These are phyloP conservation scores for Lagenorhynchus albirostris DNA, from an alignment of 2,113 vertebrate species.

Conservation along the genomic window DNA sequence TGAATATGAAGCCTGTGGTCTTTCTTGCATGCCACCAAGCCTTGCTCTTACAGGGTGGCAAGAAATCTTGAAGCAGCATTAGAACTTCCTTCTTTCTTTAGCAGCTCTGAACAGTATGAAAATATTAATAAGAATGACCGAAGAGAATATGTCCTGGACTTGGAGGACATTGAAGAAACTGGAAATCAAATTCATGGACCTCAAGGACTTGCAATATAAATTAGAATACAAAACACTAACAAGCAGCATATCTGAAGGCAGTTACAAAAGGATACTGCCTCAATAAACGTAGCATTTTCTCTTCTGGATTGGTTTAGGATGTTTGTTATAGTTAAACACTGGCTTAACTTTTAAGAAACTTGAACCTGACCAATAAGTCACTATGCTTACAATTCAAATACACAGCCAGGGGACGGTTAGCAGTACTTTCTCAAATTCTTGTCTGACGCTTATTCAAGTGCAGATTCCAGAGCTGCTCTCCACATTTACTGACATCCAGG, in stretches of 20 bases:
- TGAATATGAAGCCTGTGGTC: neutral
- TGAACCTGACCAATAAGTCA: neutral
- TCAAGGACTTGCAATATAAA: neutral
- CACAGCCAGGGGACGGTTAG: neutral
- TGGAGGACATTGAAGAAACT: neutral
- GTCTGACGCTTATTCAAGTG: neutral
- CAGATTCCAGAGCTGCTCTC: neutral
- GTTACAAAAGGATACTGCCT: neutral
- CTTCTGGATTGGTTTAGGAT: neutral
- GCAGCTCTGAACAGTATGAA: neutral
- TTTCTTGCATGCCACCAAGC: neutral
- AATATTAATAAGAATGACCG: neutral
- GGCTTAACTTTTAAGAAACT: neutral
- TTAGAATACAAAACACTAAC: neutral
- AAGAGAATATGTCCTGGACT: neutral
- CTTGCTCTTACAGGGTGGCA: neutral
- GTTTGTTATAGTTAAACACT: neutral
- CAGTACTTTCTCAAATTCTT: neutral
- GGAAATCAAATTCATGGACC: neutral
- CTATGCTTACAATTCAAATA: neutral
- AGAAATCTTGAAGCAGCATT: neutral
- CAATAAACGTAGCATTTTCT: neutral
- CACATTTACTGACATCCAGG: too few species aligned
- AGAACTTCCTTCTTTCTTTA: neutral
- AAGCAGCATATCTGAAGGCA: neutral